Evolutionary conservation across 2,888 invertebrate species (phyloP), one percentile per base, ranked within the genome.

Genomic region (Eulithis testata): DNA sequence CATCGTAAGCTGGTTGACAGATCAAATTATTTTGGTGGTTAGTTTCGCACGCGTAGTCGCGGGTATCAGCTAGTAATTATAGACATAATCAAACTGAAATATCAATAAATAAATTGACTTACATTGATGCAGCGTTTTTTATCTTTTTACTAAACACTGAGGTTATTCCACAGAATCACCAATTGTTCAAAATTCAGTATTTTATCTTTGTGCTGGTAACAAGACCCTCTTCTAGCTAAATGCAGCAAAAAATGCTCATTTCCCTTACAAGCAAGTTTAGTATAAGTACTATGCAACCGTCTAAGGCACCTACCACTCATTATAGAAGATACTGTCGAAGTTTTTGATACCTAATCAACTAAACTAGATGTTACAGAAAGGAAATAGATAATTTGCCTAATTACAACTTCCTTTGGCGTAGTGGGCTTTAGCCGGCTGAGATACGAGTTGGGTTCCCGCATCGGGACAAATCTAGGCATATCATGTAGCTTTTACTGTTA

Each of bases 381-480:
- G 66, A 66, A 50, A 58, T 59, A 59, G 70, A 80, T 78, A 58
- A 66, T 66, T 62, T 66, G 50, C 36, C 37, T 52, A 65, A 65
- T 57, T n/a, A 52, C 36, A n/a, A 36, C n/a, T 7, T n/a, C 47
- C n/a, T 21, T 9, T 5, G 49, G 47, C 47, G 47, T 7, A 47
- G 47, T 7, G 12, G 31, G 31, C 6, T 31, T 12, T 47, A 14
- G 14, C 47, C 8, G 47, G 47, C 14, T 47, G 12, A 21, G 21
- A 21, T 31, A 14, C 21, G 8, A 14, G 44, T 45, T 45, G 3
- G 47, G 8, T 12, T 47, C 47, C 8, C 47, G 14, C 14, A 6
- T 6, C 44, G n/a, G 44, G n/a, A 44, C n/a, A 44, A 44, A n/a
- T n/a, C n/a, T n/a, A 6, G 6, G 31, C 3, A 31, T 3, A 0